Evolutionary conservation across 2,888 invertebrate species (phyloP).

Genomic region (Desoria tigrina): DNA sequence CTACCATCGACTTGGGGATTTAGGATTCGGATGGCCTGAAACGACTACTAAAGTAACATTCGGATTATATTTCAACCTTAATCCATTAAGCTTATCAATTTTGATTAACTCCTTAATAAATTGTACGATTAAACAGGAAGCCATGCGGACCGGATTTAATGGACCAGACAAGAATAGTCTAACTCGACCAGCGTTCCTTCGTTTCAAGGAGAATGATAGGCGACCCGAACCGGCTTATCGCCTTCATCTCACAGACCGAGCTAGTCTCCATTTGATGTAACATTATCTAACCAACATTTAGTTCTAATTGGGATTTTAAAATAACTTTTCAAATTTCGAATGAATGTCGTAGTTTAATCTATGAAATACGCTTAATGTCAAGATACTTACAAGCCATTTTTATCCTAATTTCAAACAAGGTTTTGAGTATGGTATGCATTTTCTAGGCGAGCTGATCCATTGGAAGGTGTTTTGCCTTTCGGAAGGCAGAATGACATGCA

Average conservation of each 20-base stretch:
- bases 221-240: conserved; percentile 50
- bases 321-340: too few species aligned
- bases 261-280: conserved; percentile 47
- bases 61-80: too few species aligned
- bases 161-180: conserved; percentile 39
- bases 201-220: conserved; percentile 31
- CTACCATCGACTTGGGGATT: conserved; percentile 46
- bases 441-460: conserved; percentile 46
- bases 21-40: conserved; percentile 46
- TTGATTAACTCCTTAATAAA: too few species aligned
- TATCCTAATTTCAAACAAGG: too few species aligned
- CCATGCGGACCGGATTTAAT: conserved; percentile 45
- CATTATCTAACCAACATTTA: background rate
- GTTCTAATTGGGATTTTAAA: too few species aligned
- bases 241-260: conserved; percentile 46
- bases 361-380: too few species aligned
- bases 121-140: conserved; percentile 34
- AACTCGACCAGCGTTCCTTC: conserved; percentile 38
- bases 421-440: too few species aligned
- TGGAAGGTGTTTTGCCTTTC: conserved; percentile 49
- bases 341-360: too few species aligned
- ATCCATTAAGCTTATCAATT: background rate
- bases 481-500: conserved; percentile 50
- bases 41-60: conserved; percentile 43
- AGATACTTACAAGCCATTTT: too few species aligned